These are phyloP conservation scores for Stichodactyla mertensii DNA, from an alignment of 64 coral and sea anemone species.

Conservation along the genomic window DNA sequence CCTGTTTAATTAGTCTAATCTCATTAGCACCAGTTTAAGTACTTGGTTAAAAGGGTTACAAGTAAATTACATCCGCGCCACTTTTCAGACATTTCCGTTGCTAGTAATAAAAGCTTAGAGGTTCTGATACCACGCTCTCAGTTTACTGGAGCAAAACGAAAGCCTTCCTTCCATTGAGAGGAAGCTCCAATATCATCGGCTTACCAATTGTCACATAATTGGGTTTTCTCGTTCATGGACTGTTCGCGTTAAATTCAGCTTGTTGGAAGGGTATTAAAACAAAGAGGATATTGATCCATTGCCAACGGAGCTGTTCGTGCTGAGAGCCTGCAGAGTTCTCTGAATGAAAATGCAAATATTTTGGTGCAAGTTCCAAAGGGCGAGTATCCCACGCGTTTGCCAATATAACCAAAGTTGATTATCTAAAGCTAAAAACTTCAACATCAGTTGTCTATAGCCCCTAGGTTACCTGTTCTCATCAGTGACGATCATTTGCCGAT, in stretches of 20 bases:
- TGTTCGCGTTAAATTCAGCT: neutral
- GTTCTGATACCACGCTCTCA: neutral
- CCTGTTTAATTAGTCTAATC: constrained; percentile 10
- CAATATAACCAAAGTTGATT: neutral
- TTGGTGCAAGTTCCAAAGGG: neutral
- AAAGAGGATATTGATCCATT: neutral
- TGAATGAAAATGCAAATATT: neutral
- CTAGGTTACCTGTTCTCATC: neutral
- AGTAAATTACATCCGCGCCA: too few species aligned
- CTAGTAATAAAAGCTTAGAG: neutral
- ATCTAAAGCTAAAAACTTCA: neutral
- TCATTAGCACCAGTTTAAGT: constrained; percentile 1
- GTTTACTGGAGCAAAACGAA: neutral
- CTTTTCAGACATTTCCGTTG: neutral
- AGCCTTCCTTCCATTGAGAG: neutral
- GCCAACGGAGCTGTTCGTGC: neutral
- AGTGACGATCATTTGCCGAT: neutral
- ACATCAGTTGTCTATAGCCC: neutral
- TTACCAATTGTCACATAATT: neutral
- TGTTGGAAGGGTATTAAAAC: neutral
- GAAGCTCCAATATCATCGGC: neutral
- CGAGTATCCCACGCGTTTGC: neutral
- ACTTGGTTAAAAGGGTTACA: neutral
- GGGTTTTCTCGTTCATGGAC: neutral
- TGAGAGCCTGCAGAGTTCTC: neutral